Conservation (phyloP, 2,797 vertebrate species). For the Semaprochilodus insignis region DNA sequence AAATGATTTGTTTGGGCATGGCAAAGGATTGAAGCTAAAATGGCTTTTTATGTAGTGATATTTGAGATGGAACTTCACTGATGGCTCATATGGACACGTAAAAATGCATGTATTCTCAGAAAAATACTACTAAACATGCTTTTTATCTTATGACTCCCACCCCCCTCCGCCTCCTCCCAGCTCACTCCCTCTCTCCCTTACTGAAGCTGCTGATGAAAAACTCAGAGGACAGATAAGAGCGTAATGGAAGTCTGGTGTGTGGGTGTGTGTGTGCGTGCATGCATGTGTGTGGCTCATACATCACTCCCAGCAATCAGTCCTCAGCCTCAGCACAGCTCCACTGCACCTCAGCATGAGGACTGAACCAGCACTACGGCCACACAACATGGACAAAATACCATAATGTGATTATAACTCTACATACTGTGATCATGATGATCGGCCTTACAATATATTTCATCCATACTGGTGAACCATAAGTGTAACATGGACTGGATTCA, state of each 20-base stretch:
- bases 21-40: too few relatives aligned
- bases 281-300: conserved; percentile 30
- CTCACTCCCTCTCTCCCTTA: conserved; percentile 1
- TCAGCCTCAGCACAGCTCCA: conserved; percentile 35
- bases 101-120: too few relatives aligned
- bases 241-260: conserved; percentile 43
- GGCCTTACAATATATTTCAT: background rate
- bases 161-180: too few relatives aligned
- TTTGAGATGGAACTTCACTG: too few relatives aligned
- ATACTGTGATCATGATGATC: background rate
- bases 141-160: too few relatives aligned
- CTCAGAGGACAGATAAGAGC: conserved; percentile 45
- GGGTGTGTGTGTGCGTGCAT: background rate
- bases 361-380: background rate
- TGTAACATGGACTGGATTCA: too few relatives aligned
- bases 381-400: background rate
- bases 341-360: conserved; percentile 20
- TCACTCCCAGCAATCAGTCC: conserved; percentile 46
- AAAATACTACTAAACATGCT: too few relatives aligned
- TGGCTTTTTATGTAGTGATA: too few relatives aligned
- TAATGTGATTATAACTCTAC: background rate
- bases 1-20: too few relatives aligned
- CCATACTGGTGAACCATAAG: background rate
- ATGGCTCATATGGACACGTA: too few relatives aligned
- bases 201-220: conserved; percentile 29